Evolutionary conservation across 2,888 invertebrate genomes (phyloP).

Genomic region (Aspidapion aeneum): DNA sequence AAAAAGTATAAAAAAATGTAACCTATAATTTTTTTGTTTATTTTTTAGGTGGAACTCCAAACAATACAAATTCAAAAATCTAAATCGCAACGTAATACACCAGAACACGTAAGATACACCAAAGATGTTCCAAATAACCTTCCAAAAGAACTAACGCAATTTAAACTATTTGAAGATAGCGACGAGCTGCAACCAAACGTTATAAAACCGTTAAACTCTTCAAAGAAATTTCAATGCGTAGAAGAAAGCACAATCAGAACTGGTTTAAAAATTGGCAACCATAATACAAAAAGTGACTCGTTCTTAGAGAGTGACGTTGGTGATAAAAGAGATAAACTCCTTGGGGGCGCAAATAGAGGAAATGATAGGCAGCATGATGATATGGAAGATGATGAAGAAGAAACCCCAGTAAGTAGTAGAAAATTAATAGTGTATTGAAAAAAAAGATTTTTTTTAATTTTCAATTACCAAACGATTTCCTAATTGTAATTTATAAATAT

Average conservation of each 20-base stretch:
- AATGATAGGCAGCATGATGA: conserved; percentile 19
- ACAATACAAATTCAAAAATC: conserved; percentile 64
- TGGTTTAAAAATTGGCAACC: conserved; percentile 51
- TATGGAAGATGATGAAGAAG: conserved; percentile 65
- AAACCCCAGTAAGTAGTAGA: conserved; percentile 72
- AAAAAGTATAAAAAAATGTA: no score
- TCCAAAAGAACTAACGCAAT: conserved; percentile 58
- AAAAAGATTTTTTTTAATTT: no score
- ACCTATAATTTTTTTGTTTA: no score
- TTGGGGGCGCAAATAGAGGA: neutral
- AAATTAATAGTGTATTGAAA: no score
- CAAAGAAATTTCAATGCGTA: conserved; percentile 52
- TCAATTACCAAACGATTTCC: no score
- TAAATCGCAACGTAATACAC: conserved; percentile 8
- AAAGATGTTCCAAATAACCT: conserved; percentile 39
- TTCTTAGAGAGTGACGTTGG: conserved; percentile 39
- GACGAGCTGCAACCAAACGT: conserved; percentile 43
- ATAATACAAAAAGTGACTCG: conserved; percentile 29
- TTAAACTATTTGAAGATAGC: conserved; percentile 54
- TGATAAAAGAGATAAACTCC: conserved; percentile 42
- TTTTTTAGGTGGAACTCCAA: conserved; percentile 64
- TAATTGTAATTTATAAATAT: no score
- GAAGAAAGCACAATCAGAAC: conserved; percentile 60
- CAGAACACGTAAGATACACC: conserved; percentile 8
- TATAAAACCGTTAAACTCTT: conserved; percentile 48